Percentiles rank a stretch among this genome's conserved stretches.
phyloP scores from a whole-genome alignment of 2,797 vertebrate species.

The Hapalemur alaotrensis region DNA sequence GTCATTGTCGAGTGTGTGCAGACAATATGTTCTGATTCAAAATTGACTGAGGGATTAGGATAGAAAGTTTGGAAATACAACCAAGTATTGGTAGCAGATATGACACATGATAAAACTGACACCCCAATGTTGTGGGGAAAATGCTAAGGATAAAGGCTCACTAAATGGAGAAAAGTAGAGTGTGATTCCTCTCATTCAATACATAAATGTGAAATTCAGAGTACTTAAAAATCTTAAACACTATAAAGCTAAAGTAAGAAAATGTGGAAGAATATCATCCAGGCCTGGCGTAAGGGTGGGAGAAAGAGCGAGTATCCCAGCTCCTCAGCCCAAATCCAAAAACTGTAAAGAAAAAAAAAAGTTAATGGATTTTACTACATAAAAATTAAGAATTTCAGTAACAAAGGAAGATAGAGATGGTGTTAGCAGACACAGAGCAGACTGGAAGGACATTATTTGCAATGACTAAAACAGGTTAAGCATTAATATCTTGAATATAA shows the following conservation, averaged over 20 bases:
- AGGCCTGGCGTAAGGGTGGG: not conserved
- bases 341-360: not conserved
- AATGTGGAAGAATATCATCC: not conserved
- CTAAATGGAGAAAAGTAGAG: not conserved
- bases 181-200: not conserved
- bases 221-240: not conserved
- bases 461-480: not conserved
- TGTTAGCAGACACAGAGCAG: not conserved
- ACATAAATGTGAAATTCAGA: not conserved
- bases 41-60: not conserved
- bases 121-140: not conserved
- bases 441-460: not conserved
- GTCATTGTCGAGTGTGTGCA: not conserved
- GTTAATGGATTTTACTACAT: not conserved
- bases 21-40: not conserved
- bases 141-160: not conserved
- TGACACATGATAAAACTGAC: not conserved
- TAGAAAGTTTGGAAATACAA: not conserved
- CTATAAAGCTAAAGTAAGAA: not conserved
- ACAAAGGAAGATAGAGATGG: not conserved
- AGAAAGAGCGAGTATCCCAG: not conserved
- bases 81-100: not conserved
- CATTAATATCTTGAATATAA: not conserved
- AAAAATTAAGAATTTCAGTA: not conserved
- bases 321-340: not conserved